Evolutionary conservation across 2,797 vertebrate species (phyloP), one percentile per base, ranked within the genome.

Genomic region (Epinephelus coioides): DNA sequence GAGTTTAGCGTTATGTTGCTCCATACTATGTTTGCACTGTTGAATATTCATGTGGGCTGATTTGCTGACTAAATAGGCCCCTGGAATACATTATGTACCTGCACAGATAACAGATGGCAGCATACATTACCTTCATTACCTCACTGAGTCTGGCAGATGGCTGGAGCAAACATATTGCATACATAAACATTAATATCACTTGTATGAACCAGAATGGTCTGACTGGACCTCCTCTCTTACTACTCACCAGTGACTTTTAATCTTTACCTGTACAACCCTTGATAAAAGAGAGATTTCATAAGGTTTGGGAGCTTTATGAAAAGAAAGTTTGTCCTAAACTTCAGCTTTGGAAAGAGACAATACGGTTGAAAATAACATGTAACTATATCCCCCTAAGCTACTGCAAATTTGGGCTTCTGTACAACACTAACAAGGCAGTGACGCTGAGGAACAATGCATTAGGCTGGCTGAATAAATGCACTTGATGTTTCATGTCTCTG

Each of bases 21-120:
- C 40, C 53, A 25, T 55, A 55, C 34, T 34, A n/a, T 30, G 38
- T 66, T 57, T 69, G 40, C 50, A 46, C 38, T 71, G 19, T 69
- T 85, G 57, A 85, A 70, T 86, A 82, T 89, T 86, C 40, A 85
- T 76, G 49, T 51, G 8, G 34, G 53, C 62, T 84, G 51, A 83
- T 86, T 70, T 78, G 72, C 65, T 82, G 78, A 87, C 82, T 84
- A 81, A 89, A 90, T 85, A 34, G 76, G n/a, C 46, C n/a, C 23
- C 64, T 76, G 38, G 84, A 83, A 89, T 90, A 69, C 63, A 83
- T 81, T 86, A 86, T 61, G 77, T 81, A 79, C 78, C 82, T 76
- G 79, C 53, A 53, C 85, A 91, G 91, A 91, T 88, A 86, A 50
- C 85, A 91, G 91, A 91, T 88, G 88, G 88, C 47, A 30, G 82